phyloP scores from a whole-genome alignment of 2,888 invertebrate genomes.

The Phyllotreta striolata region DNA sequence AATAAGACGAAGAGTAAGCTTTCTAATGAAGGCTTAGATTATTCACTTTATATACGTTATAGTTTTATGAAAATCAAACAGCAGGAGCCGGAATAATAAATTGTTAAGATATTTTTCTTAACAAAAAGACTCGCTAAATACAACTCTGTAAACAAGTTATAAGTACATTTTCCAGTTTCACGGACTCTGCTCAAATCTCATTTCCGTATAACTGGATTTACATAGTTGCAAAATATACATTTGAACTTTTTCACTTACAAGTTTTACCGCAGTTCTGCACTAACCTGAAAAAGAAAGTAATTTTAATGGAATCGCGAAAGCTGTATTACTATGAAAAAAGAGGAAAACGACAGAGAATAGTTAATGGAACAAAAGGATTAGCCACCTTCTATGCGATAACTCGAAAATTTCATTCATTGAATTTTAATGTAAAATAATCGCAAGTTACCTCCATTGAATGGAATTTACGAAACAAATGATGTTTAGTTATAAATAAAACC shows the following conservation, averaged over 20 bases:
- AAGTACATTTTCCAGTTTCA: slow-evolving; percentile 44
- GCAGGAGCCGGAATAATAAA: background rate
- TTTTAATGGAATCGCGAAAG: slow-evolving; percentile 18
- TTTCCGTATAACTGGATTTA: slow-evolving; percentile 48
- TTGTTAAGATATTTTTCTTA: slow-evolving; percentile 12
- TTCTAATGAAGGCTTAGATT: too few species aligned
- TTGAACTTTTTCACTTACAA: slow-evolving; percentile 41
- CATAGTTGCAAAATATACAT: slow-evolving; percentile 39
- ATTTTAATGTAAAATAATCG: background rate
- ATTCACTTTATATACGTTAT: too few species aligned
- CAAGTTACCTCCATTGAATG: too few species aligned
- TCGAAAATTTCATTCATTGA: background rate
- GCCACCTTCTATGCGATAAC: background rate
- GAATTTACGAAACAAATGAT: too few species aligned
- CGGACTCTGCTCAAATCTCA: slow-evolving; percentile 45
- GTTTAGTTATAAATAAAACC: too few species aligned
- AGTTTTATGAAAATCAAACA: background rate
- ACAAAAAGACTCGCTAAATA: background rate
- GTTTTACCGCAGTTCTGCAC: slow-evolving; percentile 26
- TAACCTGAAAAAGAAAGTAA: slow-evolving; percentile 36
- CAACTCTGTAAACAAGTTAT: slow-evolving; percentile 31
- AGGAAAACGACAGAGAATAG: background rate
- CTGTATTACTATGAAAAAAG: background rate
- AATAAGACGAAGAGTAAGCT: slow-evolving; percentile 1
- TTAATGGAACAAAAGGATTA: slow-evolving; percentile 11